Conservation (phyloP, 2,113 vertebrate genomes). For the Gymnobelideus leadbeateri region DNA sequence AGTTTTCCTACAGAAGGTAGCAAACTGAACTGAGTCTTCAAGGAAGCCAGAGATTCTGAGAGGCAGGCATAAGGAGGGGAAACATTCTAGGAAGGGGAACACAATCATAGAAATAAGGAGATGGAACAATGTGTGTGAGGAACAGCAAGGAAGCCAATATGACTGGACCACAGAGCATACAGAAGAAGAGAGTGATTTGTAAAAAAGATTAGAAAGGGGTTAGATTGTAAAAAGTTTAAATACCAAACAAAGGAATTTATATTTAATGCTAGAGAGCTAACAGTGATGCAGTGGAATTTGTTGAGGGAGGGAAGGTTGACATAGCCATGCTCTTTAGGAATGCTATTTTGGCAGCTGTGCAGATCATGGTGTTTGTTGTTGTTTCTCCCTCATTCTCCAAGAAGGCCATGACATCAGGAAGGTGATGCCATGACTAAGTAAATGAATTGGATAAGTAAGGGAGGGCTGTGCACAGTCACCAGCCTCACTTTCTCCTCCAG, state of each 20-base stretch:
- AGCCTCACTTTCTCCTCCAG: no score
- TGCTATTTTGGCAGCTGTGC: not conserved
- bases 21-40: not conserved
- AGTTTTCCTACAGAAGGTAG: not conserved
- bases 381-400: no score
- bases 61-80: no score
- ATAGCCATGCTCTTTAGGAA: not conserved
- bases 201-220: not conserved
- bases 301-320: not conserved
- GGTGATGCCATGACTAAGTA: no score
- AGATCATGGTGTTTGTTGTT: not conserved
- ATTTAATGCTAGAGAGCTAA: not conserved
- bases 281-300: not conserved
- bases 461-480: no score
- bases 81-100: not conserved
- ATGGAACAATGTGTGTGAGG: not conserved
- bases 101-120: not conserved
- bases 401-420: no score
- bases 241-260: not conserved
- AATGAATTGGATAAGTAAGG: no score
- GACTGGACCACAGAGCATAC: not conserved
- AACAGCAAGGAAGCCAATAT: not conserved
- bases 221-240: not conserved
- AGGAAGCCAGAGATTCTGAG: not conserved
- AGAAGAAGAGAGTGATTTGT: not conserved